Evolutionary conservation across 2,888 invertebrate genomes (phyloP), one percentile per base, ranked within the genome.

Genomic region (Drosophila ustulata): DNA sequence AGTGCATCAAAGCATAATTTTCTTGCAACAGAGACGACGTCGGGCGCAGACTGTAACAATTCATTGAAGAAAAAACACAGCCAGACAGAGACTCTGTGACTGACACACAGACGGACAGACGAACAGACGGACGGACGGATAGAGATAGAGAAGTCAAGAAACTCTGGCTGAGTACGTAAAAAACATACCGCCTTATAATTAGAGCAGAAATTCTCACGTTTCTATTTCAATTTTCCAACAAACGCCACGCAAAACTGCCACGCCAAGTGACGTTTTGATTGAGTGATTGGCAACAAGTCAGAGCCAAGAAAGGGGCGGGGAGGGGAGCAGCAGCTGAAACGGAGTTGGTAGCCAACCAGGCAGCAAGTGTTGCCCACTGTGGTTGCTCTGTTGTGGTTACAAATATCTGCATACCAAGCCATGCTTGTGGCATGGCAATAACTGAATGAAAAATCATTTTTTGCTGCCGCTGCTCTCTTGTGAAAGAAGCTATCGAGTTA

Each of bases 191-290:
- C 85, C 82, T 85, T 83, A 86, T 90, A 92, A 92, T 91, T 91
- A 91, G 92, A 92, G 92, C 92, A 91, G 91, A 92, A 92, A 92
- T 90, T 91, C 92, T 92, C 91, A 92, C 91, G 92, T 91, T 91
- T 91, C 90, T 89, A 91, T 91, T 91, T 90, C 91, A 89, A 83
- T 88, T 90, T 91, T 89, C 85, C 89, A 85, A 73, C 89, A 86
- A 88, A 86, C 83, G 86, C 89, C 89, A 84, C 88, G 89, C 89
- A 88, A 88, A 89, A 85, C 86, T 85, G 85, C 89, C 84, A 86
- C 82, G 81, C 80, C 84, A 80, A 90, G 89, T 91, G 91, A 90
- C 91, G 90, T 90, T 91, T 91, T 91, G 90, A 90, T 91, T 91
- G 90, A 90, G 90, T 91, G 91, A 91, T 90, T 90, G 90, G 91